These are phyloP conservation scores for Yponomeuta sedellus DNA, from an alignment of 2,888 invertebrate genomes.

Conservation along the genomic window DNA sequence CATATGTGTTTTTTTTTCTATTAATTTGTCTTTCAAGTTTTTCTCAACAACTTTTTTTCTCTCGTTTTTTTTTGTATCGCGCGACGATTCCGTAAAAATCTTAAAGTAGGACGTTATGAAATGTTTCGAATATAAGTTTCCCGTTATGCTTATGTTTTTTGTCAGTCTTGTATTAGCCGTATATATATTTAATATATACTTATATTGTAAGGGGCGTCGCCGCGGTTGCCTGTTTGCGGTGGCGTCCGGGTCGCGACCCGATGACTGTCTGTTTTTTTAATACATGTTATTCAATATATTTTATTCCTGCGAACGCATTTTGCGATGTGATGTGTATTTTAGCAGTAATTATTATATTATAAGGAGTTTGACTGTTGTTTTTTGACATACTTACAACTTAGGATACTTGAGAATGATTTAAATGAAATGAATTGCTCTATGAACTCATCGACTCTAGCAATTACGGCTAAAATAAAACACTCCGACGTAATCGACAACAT, in stretches of 20 bases:
- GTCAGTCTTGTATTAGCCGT: slow-evolving; percentile 64
- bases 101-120: slow-evolving; percentile 78
- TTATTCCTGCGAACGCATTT: slow-evolving; percentile 88
- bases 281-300: slow-evolving; percentile 83
- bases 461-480: slow-evolving; percentile 68
- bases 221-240: slow-evolving; percentile 73
- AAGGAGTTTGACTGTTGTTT: slow-evolving; percentile 77
- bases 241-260: slow-evolving; percentile 49
- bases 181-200: slow-evolving; percentile 66
- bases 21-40: slow-evolving; percentile 74
- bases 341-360: slow-evolving; percentile 77
- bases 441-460: slow-evolving; percentile 51
- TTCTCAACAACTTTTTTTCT: slow-evolving; percentile 34
- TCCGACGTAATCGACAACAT: slow-evolving; percentile 66
- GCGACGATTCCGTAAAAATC: slow-evolving; percentile 75
- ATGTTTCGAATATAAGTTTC: slow-evolving; percentile 76
- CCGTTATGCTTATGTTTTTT: slow-evolving; percentile 74
- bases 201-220: slow-evolving; percentile 56
- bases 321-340: slow-evolving; percentile 82
- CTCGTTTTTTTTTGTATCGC: slow-evolving; percentile 60
- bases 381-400: slow-evolving; percentile 76
- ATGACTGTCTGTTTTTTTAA: slow-evolving; percentile 75
- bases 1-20: slow-evolving; percentile 71
- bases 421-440: slow-evolving; percentile 48
- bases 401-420: slow-evolving; percentile 65